A percentile compares a stretch with the other conserved stretches of the same genome.
Conservation (phyloP, 2,888 invertebrate genomes). For the Actias luna region DNA sequence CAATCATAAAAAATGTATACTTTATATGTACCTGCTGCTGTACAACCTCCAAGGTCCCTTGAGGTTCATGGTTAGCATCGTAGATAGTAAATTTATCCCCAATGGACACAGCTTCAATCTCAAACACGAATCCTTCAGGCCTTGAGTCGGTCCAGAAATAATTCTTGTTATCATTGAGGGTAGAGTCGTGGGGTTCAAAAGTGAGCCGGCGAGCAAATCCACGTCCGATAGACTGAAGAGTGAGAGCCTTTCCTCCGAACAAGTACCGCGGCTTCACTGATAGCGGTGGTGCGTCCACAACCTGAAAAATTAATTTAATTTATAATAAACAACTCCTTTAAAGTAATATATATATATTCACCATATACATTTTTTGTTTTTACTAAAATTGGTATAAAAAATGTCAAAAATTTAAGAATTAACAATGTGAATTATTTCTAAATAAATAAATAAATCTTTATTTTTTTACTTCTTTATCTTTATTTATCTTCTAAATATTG, state of each 20-base stretch:
- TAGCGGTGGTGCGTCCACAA: slow-evolving; percentile 66
- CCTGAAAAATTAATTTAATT: slow-evolving; percentile 57
- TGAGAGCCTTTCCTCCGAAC: slow-evolving; percentile 85
- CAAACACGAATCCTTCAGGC: slow-evolving; percentile 88
- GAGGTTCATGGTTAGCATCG: slow-evolving; percentile 85
- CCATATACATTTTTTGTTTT: slow-evolving; percentile 7
- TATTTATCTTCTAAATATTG: too few relatives aligned
- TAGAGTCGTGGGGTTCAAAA: slow-evolving; percentile 83
- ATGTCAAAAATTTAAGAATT: background rate
- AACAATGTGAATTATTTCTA: background rate
- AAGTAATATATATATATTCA: slow-evolving; percentile 4
- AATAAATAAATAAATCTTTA: too few relatives aligned
- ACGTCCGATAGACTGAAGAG: slow-evolving; percentile 85
- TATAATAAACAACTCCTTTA: slow-evolving; percentile 39
- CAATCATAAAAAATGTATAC: background rate
- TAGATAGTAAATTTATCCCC: slow-evolving; percentile 88
- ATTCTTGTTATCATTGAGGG: slow-evolving; percentile 85
- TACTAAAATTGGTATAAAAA: background rate
- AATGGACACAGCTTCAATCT: slow-evolving; percentile 84
- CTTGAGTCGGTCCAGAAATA: slow-evolving; percentile 91
- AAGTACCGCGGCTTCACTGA: slow-evolving; percentile 80
- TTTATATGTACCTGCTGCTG: slow-evolving; percentile 81
- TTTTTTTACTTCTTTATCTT: too few relatives aligned
- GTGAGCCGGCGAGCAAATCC: slow-evolving; percentile 88
- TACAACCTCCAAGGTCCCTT: slow-evolving; percentile 85